A percentile compares a stretch with the other conserved stretches of the same genome.
Evolutionary conservation across 2,797 vertebrate genomes (phyloP).

Genomic region (Halcyon badia): DNA sequence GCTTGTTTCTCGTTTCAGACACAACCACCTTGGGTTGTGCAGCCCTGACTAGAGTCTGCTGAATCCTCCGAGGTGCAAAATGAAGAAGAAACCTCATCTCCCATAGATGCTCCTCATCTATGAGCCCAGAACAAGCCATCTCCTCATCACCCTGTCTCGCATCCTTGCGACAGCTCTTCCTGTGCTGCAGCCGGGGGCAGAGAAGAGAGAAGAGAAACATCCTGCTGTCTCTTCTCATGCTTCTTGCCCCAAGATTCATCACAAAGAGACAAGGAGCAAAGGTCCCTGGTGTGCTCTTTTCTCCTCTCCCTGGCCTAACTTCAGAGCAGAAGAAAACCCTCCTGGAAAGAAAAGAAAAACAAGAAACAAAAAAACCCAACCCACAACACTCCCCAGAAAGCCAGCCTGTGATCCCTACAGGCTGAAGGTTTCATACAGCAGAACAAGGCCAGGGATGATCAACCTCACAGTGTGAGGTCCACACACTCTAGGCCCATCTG

Average conservation of each 20-base stretch:
- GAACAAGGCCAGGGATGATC: not conserved
- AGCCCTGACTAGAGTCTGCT: not conserved
- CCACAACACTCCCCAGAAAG: not conserved
- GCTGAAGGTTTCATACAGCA: not conserved
- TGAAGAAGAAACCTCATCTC: not conserved
- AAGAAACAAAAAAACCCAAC: not conserved
- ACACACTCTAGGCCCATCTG: not conserved
- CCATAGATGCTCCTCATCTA: not conserved
- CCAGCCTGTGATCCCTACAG: not conserved
- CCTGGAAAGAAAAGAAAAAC: too few species aligned
- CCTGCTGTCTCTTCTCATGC: not conserved
- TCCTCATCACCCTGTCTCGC: not conserved
- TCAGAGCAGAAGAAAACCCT: not conserved
- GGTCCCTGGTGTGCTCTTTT: not conserved
- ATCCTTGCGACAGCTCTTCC: not conserved
- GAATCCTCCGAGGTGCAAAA: not conserved
- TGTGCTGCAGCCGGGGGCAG: not conserved
- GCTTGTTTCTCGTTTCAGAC: not conserved
- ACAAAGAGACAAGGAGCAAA: not conserved
- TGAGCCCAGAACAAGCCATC: not conserved
- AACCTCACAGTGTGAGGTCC: not conserved
- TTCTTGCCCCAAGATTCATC: not conserved
- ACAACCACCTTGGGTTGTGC: not conserved
- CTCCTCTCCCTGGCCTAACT: not conserved
- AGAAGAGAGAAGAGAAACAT: not conserved